Conservation (phyloP, 1,140 invertebrate species). For the Drosophila mauritiana region DNA sequence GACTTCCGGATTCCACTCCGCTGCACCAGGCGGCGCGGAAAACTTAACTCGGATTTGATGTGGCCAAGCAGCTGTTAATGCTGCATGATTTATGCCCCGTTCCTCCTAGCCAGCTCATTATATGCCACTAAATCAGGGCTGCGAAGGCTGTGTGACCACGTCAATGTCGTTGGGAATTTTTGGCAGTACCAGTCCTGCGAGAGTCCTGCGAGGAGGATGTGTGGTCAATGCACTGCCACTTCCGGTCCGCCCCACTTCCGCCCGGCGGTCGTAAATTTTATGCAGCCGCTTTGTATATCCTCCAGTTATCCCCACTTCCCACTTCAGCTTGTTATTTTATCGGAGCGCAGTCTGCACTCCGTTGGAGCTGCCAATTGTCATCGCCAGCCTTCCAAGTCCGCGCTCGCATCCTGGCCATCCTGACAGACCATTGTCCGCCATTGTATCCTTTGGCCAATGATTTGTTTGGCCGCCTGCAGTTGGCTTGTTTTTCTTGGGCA, state of each 20-base stretch:
- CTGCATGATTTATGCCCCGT: conserved; percentile 64
- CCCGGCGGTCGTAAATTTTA: conserved; percentile 32
- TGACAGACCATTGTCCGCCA: conserved; percentile 27
- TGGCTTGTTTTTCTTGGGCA: conserved; percentile 19
- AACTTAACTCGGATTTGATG: conserved; percentile 77
- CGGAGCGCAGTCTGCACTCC: conserved; percentile 27
- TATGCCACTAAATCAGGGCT: conserved; percentile 48
- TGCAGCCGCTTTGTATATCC: conserved; percentile 47
- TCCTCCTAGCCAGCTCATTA: conserved; percentile 57
- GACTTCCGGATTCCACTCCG: conserved; percentile 46
- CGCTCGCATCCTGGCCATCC: conserved; percentile 19
- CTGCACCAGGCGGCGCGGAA: conserved; percentile 54
- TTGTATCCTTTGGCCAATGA: conserved; percentile 32
- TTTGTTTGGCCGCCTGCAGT: conserved; percentile 52
- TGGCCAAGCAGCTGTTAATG: conserved; percentile 76
- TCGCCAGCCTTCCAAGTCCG: conserved; percentile 7
- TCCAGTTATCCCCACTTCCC: background rate
- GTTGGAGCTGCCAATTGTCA: conserved; percentile 49
- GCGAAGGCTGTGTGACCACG: conserved; percentile 1
- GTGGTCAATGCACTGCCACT: conserved; percentile 55
- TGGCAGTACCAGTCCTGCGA: background rate
- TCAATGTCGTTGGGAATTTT: conserved; percentile 35
- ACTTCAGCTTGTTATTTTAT: conserved; percentile 55
- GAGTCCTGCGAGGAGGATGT: conserved; percentile 20
- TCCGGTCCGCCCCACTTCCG: conserved; percentile 30